Conservation (phyloP, 2,797 vertebrate species). For the Anomalospiza imberbis region DNA sequence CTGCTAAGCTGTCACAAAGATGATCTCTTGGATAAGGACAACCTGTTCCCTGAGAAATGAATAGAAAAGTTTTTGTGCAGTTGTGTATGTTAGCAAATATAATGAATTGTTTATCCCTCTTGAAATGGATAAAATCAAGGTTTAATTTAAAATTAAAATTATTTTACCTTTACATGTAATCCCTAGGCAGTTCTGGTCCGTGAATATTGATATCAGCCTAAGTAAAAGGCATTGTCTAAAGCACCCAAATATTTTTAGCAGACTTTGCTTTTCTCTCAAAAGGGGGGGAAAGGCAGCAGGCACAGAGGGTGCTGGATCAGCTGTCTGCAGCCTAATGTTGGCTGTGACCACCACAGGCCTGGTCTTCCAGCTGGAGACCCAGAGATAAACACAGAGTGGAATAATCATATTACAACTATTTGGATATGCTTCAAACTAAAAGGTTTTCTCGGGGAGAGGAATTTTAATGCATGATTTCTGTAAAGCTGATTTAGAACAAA, state of each 20-base stretch:
- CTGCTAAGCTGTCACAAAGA: not conserved
- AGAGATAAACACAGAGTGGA: constrained; percentile 3
- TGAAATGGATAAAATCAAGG: not conserved
- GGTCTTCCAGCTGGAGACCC: constrained; percentile 24
- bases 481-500: not conserved
- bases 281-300: not conserved
- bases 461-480: not conserved
- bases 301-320: not conserved
- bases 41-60: not conserved
- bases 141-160: not conserved
- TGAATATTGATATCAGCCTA: not conserved
- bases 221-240: not conserved
- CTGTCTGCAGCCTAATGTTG: not conserved
- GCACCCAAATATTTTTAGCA: not conserved
- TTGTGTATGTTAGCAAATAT: not conserved
- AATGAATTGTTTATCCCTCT: not conserved
- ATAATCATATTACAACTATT: constrained; percentile 20
- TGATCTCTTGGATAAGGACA: not conserved
- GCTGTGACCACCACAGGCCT: not conserved
- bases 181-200: not conserved
- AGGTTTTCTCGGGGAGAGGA: not conserved
- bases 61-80: not conserved
- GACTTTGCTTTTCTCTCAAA: not conserved
- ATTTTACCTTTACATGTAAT: not conserved
- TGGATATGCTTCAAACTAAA: not conserved